Conservation (phyloP, 2,797 vertebrate species). For the Thunnus albacares region DNA sequence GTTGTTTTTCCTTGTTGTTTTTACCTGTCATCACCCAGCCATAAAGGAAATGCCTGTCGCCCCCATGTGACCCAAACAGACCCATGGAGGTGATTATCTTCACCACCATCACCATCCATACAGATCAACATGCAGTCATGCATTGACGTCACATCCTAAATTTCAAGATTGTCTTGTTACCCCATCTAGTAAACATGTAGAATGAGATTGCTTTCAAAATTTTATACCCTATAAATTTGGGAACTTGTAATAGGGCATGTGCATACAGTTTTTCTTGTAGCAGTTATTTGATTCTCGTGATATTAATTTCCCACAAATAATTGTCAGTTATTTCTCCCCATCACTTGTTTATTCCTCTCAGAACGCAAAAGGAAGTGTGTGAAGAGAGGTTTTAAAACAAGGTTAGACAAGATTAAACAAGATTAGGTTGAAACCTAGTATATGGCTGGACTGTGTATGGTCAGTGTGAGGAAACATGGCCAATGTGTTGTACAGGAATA, state of each 20-base stretch:
- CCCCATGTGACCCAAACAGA: conserved; percentile 43
- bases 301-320: conserved; percentile 14
- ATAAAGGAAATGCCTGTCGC: conserved; percentile 60
- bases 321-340: not conserved
- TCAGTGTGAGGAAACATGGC: too few relatives aligned
- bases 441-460: too few relatives aligned
- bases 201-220: conserved; percentile 9
- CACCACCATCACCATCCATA: not conserved
- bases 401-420: too few relatives aligned
- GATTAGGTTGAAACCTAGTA: too few relatives aligned
- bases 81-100: conserved; percentile 49
- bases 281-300: conserved; percentile 4
- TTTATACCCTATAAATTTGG: not conserved
- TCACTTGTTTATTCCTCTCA: not conserved
- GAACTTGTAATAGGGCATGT: not conserved
- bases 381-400: not conserved
- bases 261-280: conserved; percentile 3
- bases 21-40: conserved; percentile 68
- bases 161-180: conserved; percentile 7
- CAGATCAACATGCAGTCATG: conserved; percentile 38
- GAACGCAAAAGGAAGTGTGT: conserved; percentile 22
- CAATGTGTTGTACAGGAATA: too few relatives aligned
- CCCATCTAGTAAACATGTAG: not conserved
- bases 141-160: not conserved
- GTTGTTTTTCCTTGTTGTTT: conserved; percentile 22